Evolutionary conservation across 2,888 invertebrate genomes (phyloP).

Genomic region (Tipula vernalis): DNA sequence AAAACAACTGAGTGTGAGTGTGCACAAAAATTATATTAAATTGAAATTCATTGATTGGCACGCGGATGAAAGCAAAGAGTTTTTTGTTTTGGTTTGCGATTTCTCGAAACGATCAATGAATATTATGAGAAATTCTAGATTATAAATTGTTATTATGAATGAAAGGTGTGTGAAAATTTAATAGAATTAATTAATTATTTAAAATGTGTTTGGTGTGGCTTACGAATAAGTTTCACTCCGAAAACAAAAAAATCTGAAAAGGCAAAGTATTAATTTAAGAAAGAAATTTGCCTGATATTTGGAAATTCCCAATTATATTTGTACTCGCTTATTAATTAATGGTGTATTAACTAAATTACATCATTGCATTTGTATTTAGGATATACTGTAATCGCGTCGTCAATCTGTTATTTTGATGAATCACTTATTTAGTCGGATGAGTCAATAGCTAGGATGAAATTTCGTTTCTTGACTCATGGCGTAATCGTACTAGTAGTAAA

Average conservation of each 20-base stretch:
- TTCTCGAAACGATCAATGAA: background rate
- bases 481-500: too few species aligned
- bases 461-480: background rate
- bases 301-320: too few species aligned
- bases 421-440: background rate
- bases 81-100: background rate
- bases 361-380: too few species aligned
- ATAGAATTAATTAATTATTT: too few species aligned
- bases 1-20: background rate
- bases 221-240: too few species aligned
- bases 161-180: background rate
- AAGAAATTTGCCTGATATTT: too few species aligned
- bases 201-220: too few species aligned
- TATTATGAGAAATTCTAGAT: background rate
- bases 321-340: too few species aligned
- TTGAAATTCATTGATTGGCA: background rate
- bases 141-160: background rate
- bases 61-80: background rate
- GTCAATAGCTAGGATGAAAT: background rate
- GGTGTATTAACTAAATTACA: too few species aligned
- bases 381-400: background rate
- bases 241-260: too few species aligned
- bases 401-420: background rate
- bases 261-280: too few species aligned
- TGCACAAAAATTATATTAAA: background rate